Base-by-base conservation (phyloP, 2,888 invertebrate genomes). In the Heliconius cydno region DNA sequence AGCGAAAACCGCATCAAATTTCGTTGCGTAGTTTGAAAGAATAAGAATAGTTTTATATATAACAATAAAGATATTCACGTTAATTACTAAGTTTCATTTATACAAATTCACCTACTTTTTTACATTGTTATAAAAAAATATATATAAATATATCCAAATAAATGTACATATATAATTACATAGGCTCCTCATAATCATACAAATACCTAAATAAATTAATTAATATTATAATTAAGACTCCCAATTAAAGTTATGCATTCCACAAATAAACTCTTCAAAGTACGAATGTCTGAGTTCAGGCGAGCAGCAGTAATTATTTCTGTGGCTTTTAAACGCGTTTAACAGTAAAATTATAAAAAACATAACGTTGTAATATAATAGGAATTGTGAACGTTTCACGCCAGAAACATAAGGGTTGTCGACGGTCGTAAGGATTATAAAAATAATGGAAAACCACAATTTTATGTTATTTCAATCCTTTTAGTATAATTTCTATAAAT, bases 301-400 rank as follows among this genome's bases (percentile, higher is more conserved):
- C 70, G 46, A 46, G 28, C 70, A 46, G 46, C 41, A 46, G 28
- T 70, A 70, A 70, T 70, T 70, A 28, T 25, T 15, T 13, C 70
- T 46, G 70, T 70, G 70, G 41, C 70, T 70, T 46, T 46, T n/a
- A n/a, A n/a, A 70, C 46, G 41, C 41, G 46, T 70, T 41, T 70
- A 70, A 70, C 70, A 70, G 70, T 70, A 70, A 70, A 70, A 46
- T 28, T 46, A 70, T 15, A 70, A 70, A 70, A 46, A 70, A 25
- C n/a, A 60, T 13, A 28, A 70, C 7, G 70, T 52, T 22, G 7
- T 15, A 70, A 70, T 25, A 25, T 70, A 15, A 70, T 25, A 70
- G 25, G 28, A 70, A 28, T 70, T 34, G 7, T 38, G 25, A 25
- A 41, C 25, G 9, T 70, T 70, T 70, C 41, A 38, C n/a, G 67